These are phyloP conservation scores for Sinodicranocentrus sp. DNA, from an alignment of 2,888 invertebrate genomes.

Conservation along the genomic window DNA sequence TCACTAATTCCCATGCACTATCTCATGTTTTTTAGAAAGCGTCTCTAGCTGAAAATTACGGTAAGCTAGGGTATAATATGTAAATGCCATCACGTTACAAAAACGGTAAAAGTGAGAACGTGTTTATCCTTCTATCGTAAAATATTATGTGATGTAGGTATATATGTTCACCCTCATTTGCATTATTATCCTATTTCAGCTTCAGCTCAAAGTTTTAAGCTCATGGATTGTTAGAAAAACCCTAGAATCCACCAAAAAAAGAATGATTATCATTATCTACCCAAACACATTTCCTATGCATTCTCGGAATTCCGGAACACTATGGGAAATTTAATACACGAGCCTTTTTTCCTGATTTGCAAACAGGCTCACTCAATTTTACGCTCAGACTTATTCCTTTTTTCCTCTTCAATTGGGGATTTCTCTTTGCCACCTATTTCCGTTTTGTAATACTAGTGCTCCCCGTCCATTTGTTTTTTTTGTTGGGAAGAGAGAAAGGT, in stretches of 20 bases:
- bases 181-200: background rate
- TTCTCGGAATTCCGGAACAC: background rate
- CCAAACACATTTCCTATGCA: background rate
- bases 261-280: background rate
- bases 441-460: background rate
- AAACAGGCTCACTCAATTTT: slow-evolving; percentile 36
- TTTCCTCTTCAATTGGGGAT: slow-evolving; percentile 3
- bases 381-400: slow-evolving; percentile 10
- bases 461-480: background rate
- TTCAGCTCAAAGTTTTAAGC: background rate
- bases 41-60: too few relatives aligned
- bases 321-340: slow-evolving; percentile 1
- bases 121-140: too few relatives aligned
- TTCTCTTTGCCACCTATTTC: slow-evolving; percentile 4
- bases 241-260: background rate
- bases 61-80: too few relatives aligned
- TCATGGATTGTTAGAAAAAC: background rate
- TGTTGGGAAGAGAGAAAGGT: background rate
- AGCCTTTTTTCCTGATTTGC: slow-evolving; percentile 10
- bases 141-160: too few relatives aligned
- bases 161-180: slow-evolving; percentile 1
- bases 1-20: too few relatives aligned
- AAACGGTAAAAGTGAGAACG: too few relatives aligned
- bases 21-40: too few relatives aligned
- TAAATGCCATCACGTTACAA: too few relatives aligned